Percentiles rank a stretch among this genome's conserved stretches.
Conservation (phyloP, 2,888 invertebrate genomes). For the Coenonympha glycerion region DNA sequence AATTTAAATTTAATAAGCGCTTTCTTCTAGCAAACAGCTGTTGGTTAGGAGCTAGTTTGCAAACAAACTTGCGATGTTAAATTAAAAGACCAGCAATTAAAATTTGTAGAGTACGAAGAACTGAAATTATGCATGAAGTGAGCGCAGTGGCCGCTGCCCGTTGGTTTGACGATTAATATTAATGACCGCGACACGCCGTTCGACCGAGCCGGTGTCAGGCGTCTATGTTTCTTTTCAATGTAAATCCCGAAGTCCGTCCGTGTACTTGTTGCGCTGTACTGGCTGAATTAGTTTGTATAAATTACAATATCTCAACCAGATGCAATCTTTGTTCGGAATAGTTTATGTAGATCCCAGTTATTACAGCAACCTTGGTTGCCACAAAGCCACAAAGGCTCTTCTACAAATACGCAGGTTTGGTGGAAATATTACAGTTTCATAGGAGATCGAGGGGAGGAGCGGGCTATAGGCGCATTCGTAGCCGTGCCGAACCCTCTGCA, state of each 20-base stretch:
- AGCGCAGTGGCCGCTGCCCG: constrained; percentile 58
- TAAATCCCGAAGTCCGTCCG: constrained; percentile 46
- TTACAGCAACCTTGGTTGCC: too few relatives aligned
- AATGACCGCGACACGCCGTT: constrained; percentile 67
- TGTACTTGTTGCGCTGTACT: constrained; percentile 51
- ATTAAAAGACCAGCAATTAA: constrained; percentile 62
- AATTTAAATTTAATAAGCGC: constrained; percentile 3
- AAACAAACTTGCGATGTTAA: constrained; percentile 46
- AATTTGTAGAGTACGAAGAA: constrained; percentile 55
- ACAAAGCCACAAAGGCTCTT: too few relatives aligned
- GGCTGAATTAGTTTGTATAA: constrained; percentile 23
- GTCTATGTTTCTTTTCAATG: constrained; percentile 64
- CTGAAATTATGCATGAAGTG: constrained; percentile 67
- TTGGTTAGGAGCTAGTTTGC: too few relatives aligned
- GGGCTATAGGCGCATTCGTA: too few relatives aligned
- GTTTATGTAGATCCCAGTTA: neutral
- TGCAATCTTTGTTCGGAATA: constrained; percentile 1
- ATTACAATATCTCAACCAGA: neutral
- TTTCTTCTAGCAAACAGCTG: too few relatives aligned
- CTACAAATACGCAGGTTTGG: too few relatives aligned
- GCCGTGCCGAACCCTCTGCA: too few relatives aligned
- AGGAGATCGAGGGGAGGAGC: too few relatives aligned
- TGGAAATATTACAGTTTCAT: too few relatives aligned
- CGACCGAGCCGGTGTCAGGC: constrained; percentile 42
- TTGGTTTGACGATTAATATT: constrained; percentile 65